These are phyloP conservation scores for Artibeus lituratus DNA, from an alignment of 2,797 vertebrate species.

Conservation along the genomic window DNA sequence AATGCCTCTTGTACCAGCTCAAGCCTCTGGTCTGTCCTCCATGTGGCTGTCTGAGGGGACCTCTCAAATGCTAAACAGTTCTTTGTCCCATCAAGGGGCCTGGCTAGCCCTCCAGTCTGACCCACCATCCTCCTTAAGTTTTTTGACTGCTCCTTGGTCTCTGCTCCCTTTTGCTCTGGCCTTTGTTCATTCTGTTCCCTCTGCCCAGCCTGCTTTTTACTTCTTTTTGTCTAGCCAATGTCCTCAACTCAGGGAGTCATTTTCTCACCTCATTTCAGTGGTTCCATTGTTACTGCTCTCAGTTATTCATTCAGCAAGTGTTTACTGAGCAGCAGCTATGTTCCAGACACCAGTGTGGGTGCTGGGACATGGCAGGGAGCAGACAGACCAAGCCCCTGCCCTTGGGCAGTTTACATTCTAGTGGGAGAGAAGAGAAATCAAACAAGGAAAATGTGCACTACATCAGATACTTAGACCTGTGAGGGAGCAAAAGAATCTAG, in stretches of 20 bases:
- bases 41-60: rapidly evolving
- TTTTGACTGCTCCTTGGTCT: neutral
- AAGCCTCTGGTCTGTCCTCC: neutral
- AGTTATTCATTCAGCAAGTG: neutral
- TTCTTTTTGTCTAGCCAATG: neutral
- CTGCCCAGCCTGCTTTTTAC: neutral
- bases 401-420: neutral
- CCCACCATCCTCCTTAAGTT: no score
- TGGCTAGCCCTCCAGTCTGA: rapidly evolving
- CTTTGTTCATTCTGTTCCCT: neutral
- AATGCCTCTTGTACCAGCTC: neutral
- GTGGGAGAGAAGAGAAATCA: neutral
- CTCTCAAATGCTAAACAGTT: neutral
- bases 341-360: neutral
- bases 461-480: neutral
- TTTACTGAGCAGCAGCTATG: neutral
- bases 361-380: neutral
- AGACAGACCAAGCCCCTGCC: neutral
- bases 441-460: neutral
- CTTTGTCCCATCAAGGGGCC: neutral
- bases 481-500: neutral
- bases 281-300: neutral
- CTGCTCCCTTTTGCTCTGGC: neutral
- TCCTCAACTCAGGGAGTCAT: neutral
- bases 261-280: neutral